Conservation (phyloP, 2,888 invertebrate genomes). For the Tinea semifulvella region DNA sequence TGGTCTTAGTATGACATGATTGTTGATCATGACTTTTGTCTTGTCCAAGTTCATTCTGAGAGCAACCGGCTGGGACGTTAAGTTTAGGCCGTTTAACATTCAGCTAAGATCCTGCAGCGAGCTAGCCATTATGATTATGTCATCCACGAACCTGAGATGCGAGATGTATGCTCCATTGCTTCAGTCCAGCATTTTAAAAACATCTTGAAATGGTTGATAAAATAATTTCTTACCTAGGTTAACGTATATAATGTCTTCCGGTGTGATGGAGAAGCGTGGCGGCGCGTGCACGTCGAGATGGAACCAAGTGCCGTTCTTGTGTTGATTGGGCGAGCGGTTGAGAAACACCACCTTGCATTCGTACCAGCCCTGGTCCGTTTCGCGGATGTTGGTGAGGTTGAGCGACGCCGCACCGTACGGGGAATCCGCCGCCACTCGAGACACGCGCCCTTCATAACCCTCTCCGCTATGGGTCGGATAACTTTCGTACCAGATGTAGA, state of each 20-base stretch:
- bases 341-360: conserved; percentile 95
- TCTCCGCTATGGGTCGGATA: conserved; percentile 96
- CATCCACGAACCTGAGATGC: no score
- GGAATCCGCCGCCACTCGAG: conserved; percentile 87
- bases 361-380: conserved; percentile 95
- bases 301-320: conserved; percentile 97
- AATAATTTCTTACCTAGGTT: conserved; percentile 71
- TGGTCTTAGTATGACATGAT: no score
- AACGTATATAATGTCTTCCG: conserved; percentile 96
- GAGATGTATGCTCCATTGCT: not conserved
- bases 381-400: conserved; percentile 93
- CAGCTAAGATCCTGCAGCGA: no score
- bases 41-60: no score
- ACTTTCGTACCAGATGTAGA: conserved; percentile 98
- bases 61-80: no score
- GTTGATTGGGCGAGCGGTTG: conserved; percentile 90
- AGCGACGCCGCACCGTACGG: conserved; percentile 92
- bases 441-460: conserved; percentile 92
- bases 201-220: no score
- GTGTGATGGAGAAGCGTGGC: conserved; percentile 93
- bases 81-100: no score
- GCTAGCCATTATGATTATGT: no score
- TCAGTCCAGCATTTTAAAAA: no score
- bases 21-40: no score
- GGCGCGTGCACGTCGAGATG: conserved; percentile 97